Base-by-base conservation (phyloP, 2,113 vertebrate species). In the Irena cyanogastra region DNA sequence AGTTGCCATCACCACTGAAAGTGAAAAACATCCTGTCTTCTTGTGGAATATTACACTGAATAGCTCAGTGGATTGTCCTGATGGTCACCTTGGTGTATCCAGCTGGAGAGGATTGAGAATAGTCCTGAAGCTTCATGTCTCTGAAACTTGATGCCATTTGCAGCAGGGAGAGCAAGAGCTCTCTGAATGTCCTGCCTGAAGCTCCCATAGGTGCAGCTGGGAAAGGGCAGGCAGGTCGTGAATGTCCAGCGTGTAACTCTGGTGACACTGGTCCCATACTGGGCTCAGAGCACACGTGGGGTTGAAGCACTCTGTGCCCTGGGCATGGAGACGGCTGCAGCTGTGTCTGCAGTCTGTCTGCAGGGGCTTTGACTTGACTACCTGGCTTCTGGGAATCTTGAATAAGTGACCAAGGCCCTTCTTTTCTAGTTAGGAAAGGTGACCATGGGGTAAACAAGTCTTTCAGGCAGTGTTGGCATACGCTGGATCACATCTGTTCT, bases 241-340 rank as follows among this genome's bases (percentile, higher is more conserved):
- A 74, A 47, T 3, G 14, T 22, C 9, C 16, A 23, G 16, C 1
- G 28, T 5, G 0, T 50, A 42, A 15, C 49, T 47, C 30, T 56
- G 37, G 0, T n/a, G 9, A 4, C 12, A 1, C 3, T 30, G 57
- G 15, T 24, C 20, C 15, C 2, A 2, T 21, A 21, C 2, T 24
- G 50, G 3, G 11, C 2, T 1, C 35, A 31, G 75, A 45, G 12
- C 52, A 19, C 0, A 0, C 0, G 2, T 39, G 45, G 31, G 26
- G 16, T 20, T 24, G 52, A 45, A 78, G 64, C 41, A 6, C 6
- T 30, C 8, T 57, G 82, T 3, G 45, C 45, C 49, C 41, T 49
- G 37, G n/a, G 54, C 26, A 10, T 37, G 41, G 49, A 84, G 28
- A 5, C 44, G 50, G 33, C 7, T 39, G 50, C 3, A 5, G 35